Evolutionary conservation across 2,113 vertebrate genomes (phyloP), one percentile per base, ranked within the genome.

Genomic region (Papio anubis): DNA sequence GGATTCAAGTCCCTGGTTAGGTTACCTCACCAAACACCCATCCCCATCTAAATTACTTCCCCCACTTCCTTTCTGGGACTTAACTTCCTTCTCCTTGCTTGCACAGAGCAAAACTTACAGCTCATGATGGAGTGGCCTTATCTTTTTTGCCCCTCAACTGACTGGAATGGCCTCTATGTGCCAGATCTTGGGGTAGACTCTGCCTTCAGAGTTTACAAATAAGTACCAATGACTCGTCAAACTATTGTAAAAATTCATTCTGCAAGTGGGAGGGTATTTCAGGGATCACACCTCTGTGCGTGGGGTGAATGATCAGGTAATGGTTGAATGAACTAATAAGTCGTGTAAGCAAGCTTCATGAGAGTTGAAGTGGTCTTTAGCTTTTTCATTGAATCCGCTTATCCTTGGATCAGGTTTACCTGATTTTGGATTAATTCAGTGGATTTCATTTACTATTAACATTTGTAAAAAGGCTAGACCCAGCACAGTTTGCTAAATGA

Each of bases 121-220:
- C 40, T 61, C 73, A 0, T 6, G 48, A 52, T 32, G 57, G 43
- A 11, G 23, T 61, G 21, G 2, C 30, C n/a, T 0, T 7, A 14
- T 43, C 10, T 30, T 64, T 78, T 61, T 43, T 21, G 21, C 27
- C 18, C 35, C 68, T 84, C 55, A 45, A 0, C 79, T 48, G 25
- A 59, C 50, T 83, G 25, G 70, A 57, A 10, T 70, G 52, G 3
- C 5, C 16, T 30, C 43, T 45, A 0, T 30, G 21, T 88, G 70
- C n/a, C 72, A 66, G 27, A 30, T 59, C 50, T 43, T 57, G 61
- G 61, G n/a, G 12, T 48, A 70, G 35, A 61, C 59, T 78, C 50
- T 86, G 32, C 83, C 73, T 30, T 88, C 23, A 18, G 55, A 55
- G 43, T 59, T 83, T 52, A 90, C 73, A 75, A 84, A 27, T 86